Percentiles rank a stretch among this genome's conserved stretches.
Evolutionary conservation across 2,113 vertebrate species (phyloP).

Genomic region (Grallaria varia): DNA sequence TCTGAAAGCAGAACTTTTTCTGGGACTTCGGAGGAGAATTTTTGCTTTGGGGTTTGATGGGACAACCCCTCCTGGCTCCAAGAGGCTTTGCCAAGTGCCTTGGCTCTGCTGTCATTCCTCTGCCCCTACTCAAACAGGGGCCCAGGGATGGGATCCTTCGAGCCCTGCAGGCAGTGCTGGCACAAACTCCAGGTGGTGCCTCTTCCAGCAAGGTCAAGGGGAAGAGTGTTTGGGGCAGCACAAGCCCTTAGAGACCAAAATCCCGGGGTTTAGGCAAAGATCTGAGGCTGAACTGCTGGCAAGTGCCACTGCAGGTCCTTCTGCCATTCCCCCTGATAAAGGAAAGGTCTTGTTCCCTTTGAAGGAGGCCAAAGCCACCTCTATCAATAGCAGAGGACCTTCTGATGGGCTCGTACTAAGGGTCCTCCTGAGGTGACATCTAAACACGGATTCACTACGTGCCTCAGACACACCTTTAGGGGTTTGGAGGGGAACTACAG

Average conservation of each 20-base stretch:
- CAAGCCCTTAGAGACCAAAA: neutral
- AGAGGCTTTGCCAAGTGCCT: neutral
- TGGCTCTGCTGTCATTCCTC: neutral
- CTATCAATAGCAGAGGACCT: neutral
- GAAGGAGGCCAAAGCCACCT: neutral
- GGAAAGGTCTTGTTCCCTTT: neutral
- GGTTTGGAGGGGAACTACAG: neutral
- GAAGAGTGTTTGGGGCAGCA: neutral
- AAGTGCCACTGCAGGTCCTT: neutral
- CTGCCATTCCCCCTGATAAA: neutral
- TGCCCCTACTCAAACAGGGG: neutral
- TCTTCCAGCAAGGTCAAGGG: neutral
- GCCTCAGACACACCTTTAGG: neutral
- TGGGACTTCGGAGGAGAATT: neutral
- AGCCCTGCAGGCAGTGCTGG: neutral
- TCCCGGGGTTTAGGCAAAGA: neutral
- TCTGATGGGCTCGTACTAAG: neutral
- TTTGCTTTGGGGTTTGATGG: neutral
- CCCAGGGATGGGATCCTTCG: neutral
- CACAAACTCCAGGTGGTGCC: neutral
- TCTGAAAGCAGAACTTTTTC: neutral
- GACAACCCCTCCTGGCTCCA: neutral
- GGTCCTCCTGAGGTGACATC: neutral
- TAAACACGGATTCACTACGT: neutral
- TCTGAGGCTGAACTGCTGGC: neutral